A percentile compares a stretch with the other conserved stretches of the same genome.
phyloP scores from a whole-genome alignment of 2,797 vertebrate genomes.

The Gadopsis marmoratus region DNA sequence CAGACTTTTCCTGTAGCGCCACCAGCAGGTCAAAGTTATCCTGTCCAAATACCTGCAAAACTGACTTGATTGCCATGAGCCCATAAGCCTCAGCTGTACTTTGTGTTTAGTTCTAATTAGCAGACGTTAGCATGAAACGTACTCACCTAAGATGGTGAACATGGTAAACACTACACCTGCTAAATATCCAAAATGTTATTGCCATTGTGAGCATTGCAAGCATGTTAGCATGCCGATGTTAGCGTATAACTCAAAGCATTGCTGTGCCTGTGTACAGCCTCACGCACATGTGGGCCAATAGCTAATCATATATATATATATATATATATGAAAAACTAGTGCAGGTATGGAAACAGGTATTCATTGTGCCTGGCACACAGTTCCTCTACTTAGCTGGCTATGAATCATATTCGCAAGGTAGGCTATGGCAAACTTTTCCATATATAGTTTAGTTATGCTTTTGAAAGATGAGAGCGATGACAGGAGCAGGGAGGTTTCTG shows the following conservation, averaged over 20 bases:
- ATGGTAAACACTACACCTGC: background rate
- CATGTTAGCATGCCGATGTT: background rate
- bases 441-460: constrained; percentile 14
- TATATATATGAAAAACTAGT: too few relatives aligned
- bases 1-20: too few relatives aligned
- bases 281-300: background rate
- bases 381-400: background rate
- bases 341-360: background rate
- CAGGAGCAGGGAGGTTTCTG: constrained; percentile 39
- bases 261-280: background rate
- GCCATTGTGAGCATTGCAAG: too few relatives aligned
- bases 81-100: background rate
- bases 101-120: background rate
- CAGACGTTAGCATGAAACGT: background rate
- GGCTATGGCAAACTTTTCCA: background rate
- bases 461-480: constrained; percentile 40
- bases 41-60: too few relatives aligned
- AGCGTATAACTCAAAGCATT: too few relatives aligned
- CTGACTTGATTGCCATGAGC: too few relatives aligned
- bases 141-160: background rate
- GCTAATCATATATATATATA: background rate
- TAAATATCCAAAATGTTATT: background rate
- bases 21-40: too few relatives aligned
- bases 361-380: background rate
- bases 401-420: background rate